These are phyloP conservation scores for Phlogophora meticulosa DNA, from an alignment of 2,888 invertebrate genomes.

Conservation along the genomic window DNA sequence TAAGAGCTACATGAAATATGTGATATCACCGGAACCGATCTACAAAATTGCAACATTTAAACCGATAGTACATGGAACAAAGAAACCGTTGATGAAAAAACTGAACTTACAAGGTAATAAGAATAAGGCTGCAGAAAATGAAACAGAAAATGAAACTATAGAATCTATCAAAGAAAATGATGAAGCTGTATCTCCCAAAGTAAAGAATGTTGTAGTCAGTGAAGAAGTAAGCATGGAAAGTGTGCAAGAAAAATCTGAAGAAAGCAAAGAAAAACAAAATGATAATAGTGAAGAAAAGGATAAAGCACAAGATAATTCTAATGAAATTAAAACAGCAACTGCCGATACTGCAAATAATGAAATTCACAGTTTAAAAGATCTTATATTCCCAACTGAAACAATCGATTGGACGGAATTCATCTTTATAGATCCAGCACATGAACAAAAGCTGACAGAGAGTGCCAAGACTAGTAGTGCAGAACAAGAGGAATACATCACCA, in stretches of 20 bases:
- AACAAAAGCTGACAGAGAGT: slow-evolving; percentile 1
- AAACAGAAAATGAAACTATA: background rate
- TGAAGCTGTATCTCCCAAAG: background rate
- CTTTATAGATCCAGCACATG: slow-evolving; percentile 59
- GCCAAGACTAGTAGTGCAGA: slow-evolving; percentile 13
- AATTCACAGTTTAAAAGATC: background rate
- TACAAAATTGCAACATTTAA: slow-evolving; percentile 40
- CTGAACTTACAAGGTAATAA: slow-evolving; percentile 37
- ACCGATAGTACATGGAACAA: slow-evolving; percentile 40
- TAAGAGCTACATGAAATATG: slow-evolving; percentile 65
- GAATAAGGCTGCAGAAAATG: slow-evolving; percentile 1
- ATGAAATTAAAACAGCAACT: background rate
- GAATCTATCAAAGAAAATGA: background rate
- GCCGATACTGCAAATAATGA: background rate
- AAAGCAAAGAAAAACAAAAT: slow-evolving; percentile 6
- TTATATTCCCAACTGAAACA: background rate
- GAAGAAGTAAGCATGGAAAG: slow-evolving; percentile 27
- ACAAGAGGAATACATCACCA: slow-evolving; percentile 40
- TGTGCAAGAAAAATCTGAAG: slow-evolving; percentile 6
- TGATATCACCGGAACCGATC: slow-evolving; percentile 59
- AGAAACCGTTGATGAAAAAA: slow-evolving; percentile 65
- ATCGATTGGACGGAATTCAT: slow-evolving; percentile 66
- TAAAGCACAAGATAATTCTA: background rate
- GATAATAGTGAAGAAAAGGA: slow-evolving; percentile 11
- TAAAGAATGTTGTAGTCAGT: background rate